Base-by-base conservation (phyloP, 1,140 invertebrate species). In the Pachyrhynchus sulphureomaculatus region DNA sequence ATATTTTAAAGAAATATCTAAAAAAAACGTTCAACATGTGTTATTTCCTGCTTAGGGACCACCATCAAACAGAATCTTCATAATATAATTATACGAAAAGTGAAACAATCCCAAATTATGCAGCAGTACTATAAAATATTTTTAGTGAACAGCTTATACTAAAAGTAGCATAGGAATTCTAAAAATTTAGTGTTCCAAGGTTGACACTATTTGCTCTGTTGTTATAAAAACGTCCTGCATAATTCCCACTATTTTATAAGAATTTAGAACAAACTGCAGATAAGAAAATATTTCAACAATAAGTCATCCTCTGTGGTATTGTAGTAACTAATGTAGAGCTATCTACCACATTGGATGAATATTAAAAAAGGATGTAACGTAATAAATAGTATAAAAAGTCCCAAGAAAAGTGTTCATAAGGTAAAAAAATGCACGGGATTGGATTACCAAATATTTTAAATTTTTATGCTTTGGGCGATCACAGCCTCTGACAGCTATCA, bases 371-470 rank as follows among this genome's bases (percentile, higher is more conserved):
- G 1, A 29, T 20, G 1, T 9, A 18, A 10, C n/a, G 9, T 42
- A 42, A 10, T 20, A 20, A 8, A 20, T 20, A 42, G n/a, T n/a
- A 42, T 2, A 15, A 21, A 2, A 42, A 21, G 10, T 20, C 15
- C 9, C 21, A 18, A 18, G 9, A 15, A 48, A 15, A 48, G 4
- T 15, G 9, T 15, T 21, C 20, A 9, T 20, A 34, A 51, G 20
- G 33, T 13, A n/a, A 34, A 37, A 56, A 56, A 45, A 10, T 44
- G 18, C 18, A 17, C 12, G 17, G 53, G 39, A 56, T 56, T 44
- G 34, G 39, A 56, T 56, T 56, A 56, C 53, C n/a, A 45, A 56
- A 56, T 56, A 56, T 44, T 29, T 56, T 12, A 26, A 56, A 56
- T 56, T 56, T 41, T 56, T 56, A 8, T 42, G 41, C 53, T 56